phyloP scores from a whole-genome alignment of 2,888 invertebrate genomes.

The Drosophila kambysellisi region DNA sequence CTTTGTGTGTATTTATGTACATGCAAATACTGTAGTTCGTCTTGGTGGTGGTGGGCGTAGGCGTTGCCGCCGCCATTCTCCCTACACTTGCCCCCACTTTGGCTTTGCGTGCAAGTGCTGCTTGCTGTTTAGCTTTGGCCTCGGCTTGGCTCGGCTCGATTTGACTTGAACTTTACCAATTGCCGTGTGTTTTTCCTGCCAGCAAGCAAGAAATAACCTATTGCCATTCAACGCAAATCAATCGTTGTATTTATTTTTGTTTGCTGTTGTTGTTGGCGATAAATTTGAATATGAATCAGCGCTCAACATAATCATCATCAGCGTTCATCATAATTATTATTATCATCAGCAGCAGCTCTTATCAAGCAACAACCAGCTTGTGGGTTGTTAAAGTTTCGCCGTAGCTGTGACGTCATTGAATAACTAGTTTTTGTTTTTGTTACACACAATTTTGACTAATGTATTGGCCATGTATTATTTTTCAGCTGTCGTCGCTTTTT shows the following conservation, averaged over 20 bases:
- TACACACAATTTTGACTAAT: constrained; percentile 56
- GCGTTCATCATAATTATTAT: constrained; percentile 1
- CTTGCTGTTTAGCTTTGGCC: constrained; percentile 43
- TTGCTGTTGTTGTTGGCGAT: constrained; percentile 27
- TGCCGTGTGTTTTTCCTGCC: constrained; percentile 27
- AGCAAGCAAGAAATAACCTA: constrained; percentile 43
- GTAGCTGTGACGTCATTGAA: constrained; percentile 47
- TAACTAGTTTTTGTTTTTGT: constrained; percentile 29
- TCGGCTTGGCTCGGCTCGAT: constrained; percentile 43
- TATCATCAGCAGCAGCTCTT: constrained; percentile 47
- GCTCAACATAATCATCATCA: constrained; percentile 21
- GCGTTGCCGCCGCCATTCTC: constrained; percentile 61
- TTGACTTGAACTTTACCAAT: constrained; percentile 56
- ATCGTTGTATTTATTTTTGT: constrained; percentile 29
- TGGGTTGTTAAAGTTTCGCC: constrained; percentile 25
- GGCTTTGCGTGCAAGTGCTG: constrained; percentile 42
- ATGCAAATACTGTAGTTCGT: constrained; percentile 62
- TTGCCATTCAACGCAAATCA: constrained; percentile 53
- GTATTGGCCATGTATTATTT: constrained; percentile 49
- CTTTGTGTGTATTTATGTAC: constrained; percentile 37
- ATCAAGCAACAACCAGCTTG: constrained; percentile 53
- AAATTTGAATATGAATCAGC: constrained; percentile 61
- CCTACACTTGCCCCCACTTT: constrained; percentile 10
- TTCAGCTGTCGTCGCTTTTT: constrained; percentile 51
- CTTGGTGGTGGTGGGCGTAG: constrained; percentile 60